Evolutionary conservation across 2,888 invertebrate species (phyloP).

Genomic region (Hemicrepidius hirtus): DNA sequence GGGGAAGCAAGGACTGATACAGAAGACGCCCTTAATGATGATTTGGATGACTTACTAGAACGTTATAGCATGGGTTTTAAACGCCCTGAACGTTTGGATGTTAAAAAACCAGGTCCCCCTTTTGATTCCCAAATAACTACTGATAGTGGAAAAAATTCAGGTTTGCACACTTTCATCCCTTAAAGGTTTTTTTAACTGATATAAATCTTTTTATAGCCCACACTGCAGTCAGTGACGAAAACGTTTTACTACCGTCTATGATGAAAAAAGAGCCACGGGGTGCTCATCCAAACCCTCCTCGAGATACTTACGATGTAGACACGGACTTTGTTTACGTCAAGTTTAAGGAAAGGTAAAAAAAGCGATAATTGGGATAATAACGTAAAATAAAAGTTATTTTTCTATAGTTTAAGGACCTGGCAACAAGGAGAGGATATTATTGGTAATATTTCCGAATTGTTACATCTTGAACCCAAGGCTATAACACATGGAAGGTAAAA

Average conservation of each 20-base stretch:
- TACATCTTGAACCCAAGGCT: conserved; percentile 79
- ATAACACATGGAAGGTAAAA: conserved; percentile 80
- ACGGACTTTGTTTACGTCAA: conserved; percentile 86
- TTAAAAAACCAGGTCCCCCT: conserved; percentile 95
- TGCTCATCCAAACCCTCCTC: conserved; percentile 65
- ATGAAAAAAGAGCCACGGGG: conserved; percentile 70
- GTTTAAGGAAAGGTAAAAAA: conserved; percentile 80
- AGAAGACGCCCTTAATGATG: conserved; percentile 62
- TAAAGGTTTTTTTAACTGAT: neutral
- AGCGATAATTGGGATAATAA: neutral
- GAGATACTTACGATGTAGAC: conserved; percentile 77
- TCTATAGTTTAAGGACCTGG: conserved; percentile 78
- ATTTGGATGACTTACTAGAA: conserved; percentile 77
- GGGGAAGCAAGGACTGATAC: conserved; percentile 49
- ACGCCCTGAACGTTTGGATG: conserved; percentile 91
- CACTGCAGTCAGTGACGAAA: conserved; percentile 24
- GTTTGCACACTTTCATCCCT: neutral
- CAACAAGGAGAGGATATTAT: conserved; percentile 84
- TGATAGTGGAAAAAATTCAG: conserved; percentile 16
- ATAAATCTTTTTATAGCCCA: conserved; percentile 28
- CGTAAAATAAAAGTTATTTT: conserved; percentile 48
- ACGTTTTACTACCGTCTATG: conserved; percentile 61
- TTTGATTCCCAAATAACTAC: conserved; percentile 79
- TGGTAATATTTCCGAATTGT: conserved; percentile 79
- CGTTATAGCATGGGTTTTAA: conserved; percentile 86